Percentiles rank a stretch among this genome's conserved stretches.
Conservation (phyloP, 2,888 invertebrate species). For the Ectropis crepuscularia region DNA sequence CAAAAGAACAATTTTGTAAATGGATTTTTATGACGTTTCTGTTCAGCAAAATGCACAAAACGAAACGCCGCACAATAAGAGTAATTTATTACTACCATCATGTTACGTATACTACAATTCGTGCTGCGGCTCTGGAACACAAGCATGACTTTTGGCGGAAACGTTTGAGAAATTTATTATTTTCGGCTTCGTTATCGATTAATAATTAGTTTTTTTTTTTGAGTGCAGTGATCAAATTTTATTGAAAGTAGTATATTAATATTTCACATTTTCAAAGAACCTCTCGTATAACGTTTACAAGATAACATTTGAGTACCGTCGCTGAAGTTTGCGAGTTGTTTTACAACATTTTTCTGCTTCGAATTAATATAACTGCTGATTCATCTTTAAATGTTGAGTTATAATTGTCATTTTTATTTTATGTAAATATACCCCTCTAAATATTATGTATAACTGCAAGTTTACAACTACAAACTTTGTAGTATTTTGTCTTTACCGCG, state of each 20-base stretch:
- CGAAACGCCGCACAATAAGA: too few species aligned
- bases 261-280: background rate
- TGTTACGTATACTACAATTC: background rate
- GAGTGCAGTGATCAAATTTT: background rate
- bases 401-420: slow-evolving; percentile 1
- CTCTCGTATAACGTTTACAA: background rate
- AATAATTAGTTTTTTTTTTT: background rate
- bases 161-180: slow-evolving; percentile 10
- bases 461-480: background rate
- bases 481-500: slow-evolving; percentile 79
- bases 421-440: background rate
- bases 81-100: too few species aligned
- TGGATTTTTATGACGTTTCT: too few species aligned
- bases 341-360: background rate
- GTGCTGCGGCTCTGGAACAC: slow-evolving; percentile 9
- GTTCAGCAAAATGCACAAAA: too few species aligned
- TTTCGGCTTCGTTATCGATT: background rate
- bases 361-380: too few species aligned
- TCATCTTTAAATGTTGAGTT: background rate
- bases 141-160: slow-evolving; percentile 14
- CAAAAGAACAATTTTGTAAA: too few species aligned
- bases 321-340: background rate
- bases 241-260: background rate
- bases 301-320: background rate
- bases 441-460: background rate